Evolutionary conservation across 2,888 invertebrate species (phyloP).

Genomic region (Mycalesis mineus): DNA sequence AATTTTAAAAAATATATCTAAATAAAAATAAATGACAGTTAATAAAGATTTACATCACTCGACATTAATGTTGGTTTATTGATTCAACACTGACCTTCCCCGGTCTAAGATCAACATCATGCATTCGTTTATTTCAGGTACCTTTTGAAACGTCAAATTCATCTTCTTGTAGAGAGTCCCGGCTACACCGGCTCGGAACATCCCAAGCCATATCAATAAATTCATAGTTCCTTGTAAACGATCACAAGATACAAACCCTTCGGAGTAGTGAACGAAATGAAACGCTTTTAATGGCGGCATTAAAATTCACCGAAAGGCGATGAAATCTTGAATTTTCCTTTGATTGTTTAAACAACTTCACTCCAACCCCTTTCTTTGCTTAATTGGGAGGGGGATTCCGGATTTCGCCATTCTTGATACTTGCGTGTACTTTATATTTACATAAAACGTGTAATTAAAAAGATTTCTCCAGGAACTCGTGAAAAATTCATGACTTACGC

Average conservation of each 20-base stretch:
- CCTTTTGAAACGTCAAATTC: too few relatives aligned
- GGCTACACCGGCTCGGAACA: too few relatives aligned
- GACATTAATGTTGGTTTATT: too few relatives aligned
- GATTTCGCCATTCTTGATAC: slow-evolving; percentile 10
- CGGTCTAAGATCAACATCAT: too few relatives aligned
- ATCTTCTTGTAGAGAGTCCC: too few relatives aligned
- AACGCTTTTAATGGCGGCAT: slow-evolving; percentile 31
- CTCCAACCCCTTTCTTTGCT: slow-evolving; percentile 24
- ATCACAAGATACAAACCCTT: slow-evolving; percentile 16
- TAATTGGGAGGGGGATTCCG: slow-evolving; percentile 17
- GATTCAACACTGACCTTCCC: too few relatives aligned
- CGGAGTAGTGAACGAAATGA: slow-evolving; percentile 26
- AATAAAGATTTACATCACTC: too few relatives aligned
- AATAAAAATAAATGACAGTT: too few relatives aligned
- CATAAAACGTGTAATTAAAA: slow-evolving; percentile 9
- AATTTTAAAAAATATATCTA: too few relatives aligned
- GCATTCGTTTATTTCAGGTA: too few relatives aligned
- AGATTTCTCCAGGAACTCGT: neutral
- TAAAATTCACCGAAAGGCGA: slow-evolving; percentile 34
- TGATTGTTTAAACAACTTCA: slow-evolving; percentile 32
- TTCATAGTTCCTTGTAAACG: slow-evolving; percentile 12
- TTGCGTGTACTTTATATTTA: slow-evolving; percentile 10
- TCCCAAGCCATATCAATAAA: neutral
- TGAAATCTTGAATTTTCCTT: slow-evolving; percentile 31
- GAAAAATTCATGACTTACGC: neutral